Percentiles rank a stretch among this genome's conserved stretches.
Conservation (phyloP, 2,797 vertebrate species). For the Momotus momota region DNA sequence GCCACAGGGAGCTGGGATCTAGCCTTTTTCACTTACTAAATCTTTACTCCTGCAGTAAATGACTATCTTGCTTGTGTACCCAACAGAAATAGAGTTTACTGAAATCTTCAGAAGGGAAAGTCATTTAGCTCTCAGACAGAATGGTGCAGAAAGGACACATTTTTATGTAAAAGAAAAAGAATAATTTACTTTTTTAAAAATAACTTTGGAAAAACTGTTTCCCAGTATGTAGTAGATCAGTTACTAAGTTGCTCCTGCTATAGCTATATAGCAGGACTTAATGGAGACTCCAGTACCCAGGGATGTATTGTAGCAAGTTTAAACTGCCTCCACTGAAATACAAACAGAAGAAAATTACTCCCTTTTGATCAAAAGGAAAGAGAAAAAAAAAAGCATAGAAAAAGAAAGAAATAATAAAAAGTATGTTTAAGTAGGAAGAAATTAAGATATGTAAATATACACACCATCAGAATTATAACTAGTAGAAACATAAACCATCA, state of each 20-base stretch:
- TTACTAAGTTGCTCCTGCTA: background rate
- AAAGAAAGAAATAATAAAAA: background rate
- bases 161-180: background rate
- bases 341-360: background rate
- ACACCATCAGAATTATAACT: background rate
- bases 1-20: background rate
- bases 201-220: background rate
- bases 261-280: background rate
- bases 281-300: background rate
- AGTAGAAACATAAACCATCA: background rate
- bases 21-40: constrained; percentile 7
- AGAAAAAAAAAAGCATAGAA: background rate
- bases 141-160: background rate
- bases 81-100: accelerated
- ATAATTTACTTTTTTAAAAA: background rate
- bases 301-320: background rate
- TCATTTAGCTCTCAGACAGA: background rate
- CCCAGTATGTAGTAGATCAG: background rate
- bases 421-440: background rate
- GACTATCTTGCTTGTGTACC: background rate
- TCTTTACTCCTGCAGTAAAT: constrained; percentile 4
- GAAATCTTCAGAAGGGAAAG: background rate
- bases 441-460: background rate
- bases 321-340: background rate
- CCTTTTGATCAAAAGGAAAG: background rate